Evolutionary conservation across 2,113 vertebrate species (phyloP).

Genomic region (Thryonomys swinderianus): DNA sequence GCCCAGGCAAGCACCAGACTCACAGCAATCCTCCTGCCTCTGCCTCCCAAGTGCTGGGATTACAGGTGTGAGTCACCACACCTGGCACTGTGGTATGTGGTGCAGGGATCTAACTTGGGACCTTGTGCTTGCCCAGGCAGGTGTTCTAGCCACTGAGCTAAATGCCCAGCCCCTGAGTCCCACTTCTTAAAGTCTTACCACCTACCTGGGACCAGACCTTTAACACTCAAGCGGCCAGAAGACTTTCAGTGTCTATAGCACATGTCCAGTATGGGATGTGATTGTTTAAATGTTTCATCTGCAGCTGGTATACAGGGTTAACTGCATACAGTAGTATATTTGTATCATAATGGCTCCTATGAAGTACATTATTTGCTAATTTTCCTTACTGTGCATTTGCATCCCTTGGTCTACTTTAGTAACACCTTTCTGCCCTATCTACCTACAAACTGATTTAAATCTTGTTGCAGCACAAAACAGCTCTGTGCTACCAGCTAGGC

Average conservation of each 20-base stretch:
- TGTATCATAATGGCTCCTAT: not conserved
- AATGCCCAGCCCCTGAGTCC: too few relatives aligned
- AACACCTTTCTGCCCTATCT: not conserved
- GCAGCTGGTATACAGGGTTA: not conserved
- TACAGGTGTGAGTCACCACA: too few relatives aligned
- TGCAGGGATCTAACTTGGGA: too few relatives aligned
- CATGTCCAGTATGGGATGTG: not conserved
- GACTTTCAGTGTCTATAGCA: not conserved
- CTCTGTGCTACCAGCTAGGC: not conserved
- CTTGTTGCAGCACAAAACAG: not conserved
- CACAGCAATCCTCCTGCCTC: too few relatives aligned
- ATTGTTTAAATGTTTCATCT: not conserved
- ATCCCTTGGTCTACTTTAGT: not conserved
- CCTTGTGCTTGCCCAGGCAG: too few relatives aligned
- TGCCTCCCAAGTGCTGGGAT: too few relatives aligned
- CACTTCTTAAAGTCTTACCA: not conserved
- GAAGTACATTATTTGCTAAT: not conserved
- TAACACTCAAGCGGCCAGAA: not conserved
- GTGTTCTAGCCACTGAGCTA: too few relatives aligned
- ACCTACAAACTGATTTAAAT: not conserved
- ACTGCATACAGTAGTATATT: not conserved
- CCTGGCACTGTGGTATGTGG: too few relatives aligned
- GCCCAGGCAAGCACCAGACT: too few relatives aligned
- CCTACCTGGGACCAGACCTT: not conserved
- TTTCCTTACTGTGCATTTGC: not conserved